These are phyloP conservation scores for Arothron firmamentum DNA, from an alignment of 2,113 vertebrate species.

Conservation along the genomic window DNA sequence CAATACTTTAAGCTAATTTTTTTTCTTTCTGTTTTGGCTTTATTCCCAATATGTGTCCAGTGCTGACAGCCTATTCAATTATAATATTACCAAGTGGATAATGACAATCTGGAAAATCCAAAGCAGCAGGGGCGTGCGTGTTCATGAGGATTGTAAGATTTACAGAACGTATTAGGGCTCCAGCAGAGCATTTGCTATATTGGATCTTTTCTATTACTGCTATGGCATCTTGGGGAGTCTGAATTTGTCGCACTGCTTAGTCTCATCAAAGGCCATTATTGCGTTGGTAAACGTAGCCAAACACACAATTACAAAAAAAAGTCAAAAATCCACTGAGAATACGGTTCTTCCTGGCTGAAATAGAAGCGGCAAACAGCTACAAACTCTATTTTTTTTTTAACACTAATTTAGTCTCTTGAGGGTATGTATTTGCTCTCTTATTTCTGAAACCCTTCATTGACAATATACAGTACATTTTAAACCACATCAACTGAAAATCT, in stretches of 20 bases:
- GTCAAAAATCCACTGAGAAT: too few species aligned
- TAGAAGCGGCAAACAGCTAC: too few species aligned
- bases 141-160: conserved; percentile 21
- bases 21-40: too few species aligned
- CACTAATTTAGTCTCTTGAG: not conserved
- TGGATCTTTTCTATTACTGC: conserved; percentile 13
- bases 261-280: conserved; percentile 28
- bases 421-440: conserved; percentile 26
- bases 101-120: too few species aligned
- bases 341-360: too few species aligned
- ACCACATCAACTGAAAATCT: conserved; percentile 24
- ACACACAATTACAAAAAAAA: not conserved
- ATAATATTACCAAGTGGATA: too few species aligned
- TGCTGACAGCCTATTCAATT: too few species aligned
- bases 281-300: conserved; percentile 23
- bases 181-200: conserved; percentile 19
- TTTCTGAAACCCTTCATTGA: not conserved
- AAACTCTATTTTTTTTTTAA: too few species aligned
- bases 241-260: conserved; percentile 14
- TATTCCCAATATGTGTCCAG: too few species aligned
- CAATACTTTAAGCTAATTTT: too few species aligned
- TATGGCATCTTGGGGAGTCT: conserved; percentile 6
- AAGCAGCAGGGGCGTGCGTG: too few species aligned
- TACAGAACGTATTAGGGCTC: conserved; percentile 18
- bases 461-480: conserved; percentile 28